These are phyloP conservation scores for Perognathus longimembris DNA, from an alignment of 2,113 vertebrate genomes.

Conservation along the genomic window DNA sequence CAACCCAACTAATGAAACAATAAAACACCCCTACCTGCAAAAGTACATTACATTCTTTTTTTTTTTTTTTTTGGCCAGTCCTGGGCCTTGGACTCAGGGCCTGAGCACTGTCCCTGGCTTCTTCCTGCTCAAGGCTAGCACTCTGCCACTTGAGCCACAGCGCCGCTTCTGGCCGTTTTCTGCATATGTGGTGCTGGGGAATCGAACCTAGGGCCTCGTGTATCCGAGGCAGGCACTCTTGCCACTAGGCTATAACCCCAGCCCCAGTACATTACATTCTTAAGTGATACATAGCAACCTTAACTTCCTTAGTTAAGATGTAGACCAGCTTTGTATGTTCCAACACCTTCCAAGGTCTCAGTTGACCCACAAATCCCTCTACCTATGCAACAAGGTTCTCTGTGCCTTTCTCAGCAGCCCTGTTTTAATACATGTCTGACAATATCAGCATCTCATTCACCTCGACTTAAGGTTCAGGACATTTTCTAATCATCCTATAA, in stretches of 20 bases:
- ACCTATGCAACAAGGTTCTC: conserved; percentile 25
- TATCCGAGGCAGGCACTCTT: too few species aligned
- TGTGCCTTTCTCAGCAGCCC: not conserved
- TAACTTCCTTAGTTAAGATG: not conserved
- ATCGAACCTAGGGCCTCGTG: too few species aligned
- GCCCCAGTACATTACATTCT: not conserved
- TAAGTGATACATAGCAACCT: not conserved
- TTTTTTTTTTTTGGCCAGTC: too few species aligned
- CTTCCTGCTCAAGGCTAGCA: too few species aligned
- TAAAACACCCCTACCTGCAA: not conserved
- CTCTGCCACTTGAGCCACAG: too few species aligned
- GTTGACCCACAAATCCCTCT: not conserved
- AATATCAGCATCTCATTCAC: not conserved
- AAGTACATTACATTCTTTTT: not conserved
- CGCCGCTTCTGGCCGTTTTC: too few species aligned
- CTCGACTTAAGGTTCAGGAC: not conserved
- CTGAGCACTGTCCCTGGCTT: too few species aligned
- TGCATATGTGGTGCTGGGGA: too few species aligned
- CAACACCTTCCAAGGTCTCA: not conserved
- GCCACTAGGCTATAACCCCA: too few species aligned
- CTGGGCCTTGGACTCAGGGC: too few species aligned
- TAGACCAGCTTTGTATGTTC: not conserved
- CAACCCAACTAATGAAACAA: conserved; percentile 26
- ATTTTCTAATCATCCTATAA: not conserved
- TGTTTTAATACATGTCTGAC: not conserved